Evolutionary conservation across 92 coral and sea anemone species (phyloP).

Genomic region (Blastomussa wellsi): DNA sequence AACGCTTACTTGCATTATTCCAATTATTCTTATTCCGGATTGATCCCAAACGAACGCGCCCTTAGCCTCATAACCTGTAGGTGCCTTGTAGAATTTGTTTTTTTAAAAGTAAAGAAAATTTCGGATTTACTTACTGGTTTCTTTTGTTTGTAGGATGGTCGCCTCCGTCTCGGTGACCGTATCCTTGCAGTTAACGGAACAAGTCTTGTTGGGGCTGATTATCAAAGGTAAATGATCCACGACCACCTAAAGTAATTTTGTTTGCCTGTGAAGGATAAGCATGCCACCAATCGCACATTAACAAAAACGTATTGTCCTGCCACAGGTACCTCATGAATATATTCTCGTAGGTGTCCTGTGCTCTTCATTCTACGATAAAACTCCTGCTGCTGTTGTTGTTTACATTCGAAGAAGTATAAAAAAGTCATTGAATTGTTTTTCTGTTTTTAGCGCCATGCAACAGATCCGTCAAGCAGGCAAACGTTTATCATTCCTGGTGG

Average conservation of each 20-base stretch:
- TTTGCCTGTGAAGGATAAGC: neutral
- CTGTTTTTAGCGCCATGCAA: conserved; percentile 86
- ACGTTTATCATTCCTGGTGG: conserved; percentile 89
- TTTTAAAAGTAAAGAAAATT: neutral
- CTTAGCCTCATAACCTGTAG: neutral
- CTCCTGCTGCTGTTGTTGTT: too few species aligned
- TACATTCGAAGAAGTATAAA: neutral
- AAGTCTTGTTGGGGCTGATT: conserved; percentile 98
- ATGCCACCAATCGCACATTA: neutral
- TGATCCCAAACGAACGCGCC: too few species aligned
- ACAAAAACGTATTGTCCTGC: neutral
- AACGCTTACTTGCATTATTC: too few species aligned
- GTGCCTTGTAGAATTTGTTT: neutral
- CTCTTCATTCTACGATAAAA: neutral
- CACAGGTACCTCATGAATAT: neutral
- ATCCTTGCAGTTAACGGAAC: conserved; percentile 99
- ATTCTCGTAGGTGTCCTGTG: neutral
- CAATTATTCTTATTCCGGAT: too few species aligned
- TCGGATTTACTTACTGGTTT: neutral
- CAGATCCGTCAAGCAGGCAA: conserved; percentile 94
- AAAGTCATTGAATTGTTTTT: neutral
- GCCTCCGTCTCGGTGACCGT: conserved; percentile 95
- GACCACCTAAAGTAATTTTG: neutral
- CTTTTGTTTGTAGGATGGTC: conserved; percentile 83
- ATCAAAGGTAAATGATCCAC: conserved; percentile 73